Evolutionary conservation across 1,140 invertebrate species (phyloP).

Genomic region (Heliconius nattereri): DNA sequence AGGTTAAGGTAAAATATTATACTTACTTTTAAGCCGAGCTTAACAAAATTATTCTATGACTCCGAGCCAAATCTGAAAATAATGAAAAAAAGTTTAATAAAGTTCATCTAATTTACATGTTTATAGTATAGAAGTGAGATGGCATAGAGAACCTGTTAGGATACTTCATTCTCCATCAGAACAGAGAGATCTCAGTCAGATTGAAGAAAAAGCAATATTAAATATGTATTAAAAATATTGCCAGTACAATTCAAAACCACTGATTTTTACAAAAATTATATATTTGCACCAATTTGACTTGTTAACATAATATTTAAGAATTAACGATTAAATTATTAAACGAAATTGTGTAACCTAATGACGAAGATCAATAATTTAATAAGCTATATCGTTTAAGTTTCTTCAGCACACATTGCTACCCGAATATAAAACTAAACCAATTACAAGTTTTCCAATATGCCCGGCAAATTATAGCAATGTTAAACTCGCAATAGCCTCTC

Average conservation of each 20-base stretch:
- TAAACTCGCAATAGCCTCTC: slow-evolving; percentile 65
- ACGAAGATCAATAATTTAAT: slow-evolving; percentile 46
- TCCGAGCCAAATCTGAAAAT: slow-evolving; percentile 76
- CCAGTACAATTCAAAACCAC: too few species aligned
- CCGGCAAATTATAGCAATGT: slow-evolving; percentile 74
- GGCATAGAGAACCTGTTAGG: background rate
- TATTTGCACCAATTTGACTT: too few species aligned
- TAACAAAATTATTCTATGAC: slow-evolving; percentile 73
- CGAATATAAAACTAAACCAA: slow-evolving; percentile 79
- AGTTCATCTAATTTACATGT: background rate
- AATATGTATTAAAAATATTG: too few species aligned
- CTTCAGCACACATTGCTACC: slow-evolving; percentile 57
- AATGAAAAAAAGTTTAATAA: slow-evolving; percentile 34
- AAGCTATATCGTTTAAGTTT: slow-evolving; percentile 69
- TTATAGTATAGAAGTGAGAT: background rate
- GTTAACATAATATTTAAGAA: too few species aligned
- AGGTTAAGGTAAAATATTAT: background rate
- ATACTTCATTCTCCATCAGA: background rate
- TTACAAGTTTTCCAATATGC: slow-evolving; percentile 79
- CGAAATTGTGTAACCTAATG: background rate
- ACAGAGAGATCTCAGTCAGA: background rate
- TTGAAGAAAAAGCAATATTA: background rate
- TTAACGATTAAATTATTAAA: background rate
- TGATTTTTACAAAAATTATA: too few species aligned
- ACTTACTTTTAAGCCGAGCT: slow-evolving; percentile 74